phyloP scores from a whole-genome alignment of 2,113 vertebrate species.

The human (Homo sapiens) region DNA sequence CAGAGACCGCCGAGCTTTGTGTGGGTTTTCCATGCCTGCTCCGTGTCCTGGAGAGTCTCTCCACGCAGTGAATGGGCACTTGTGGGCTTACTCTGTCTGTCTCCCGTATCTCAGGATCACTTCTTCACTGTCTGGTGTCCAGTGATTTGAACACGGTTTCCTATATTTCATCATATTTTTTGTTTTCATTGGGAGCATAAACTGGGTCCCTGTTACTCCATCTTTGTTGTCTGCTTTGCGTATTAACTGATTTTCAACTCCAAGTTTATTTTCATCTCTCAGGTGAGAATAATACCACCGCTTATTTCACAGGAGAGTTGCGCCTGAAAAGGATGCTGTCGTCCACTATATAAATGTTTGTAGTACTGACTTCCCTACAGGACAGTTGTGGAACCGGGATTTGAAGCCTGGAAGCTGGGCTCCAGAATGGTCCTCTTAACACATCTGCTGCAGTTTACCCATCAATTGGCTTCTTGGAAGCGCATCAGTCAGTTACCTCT shows the following conservation, averaged over 20 bases:
- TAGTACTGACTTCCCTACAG: background rate
- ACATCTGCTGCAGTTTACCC: background rate
- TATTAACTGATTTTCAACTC: background rate
- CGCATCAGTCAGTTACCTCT: background rate
- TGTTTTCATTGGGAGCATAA: background rate
- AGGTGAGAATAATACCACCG: background rate
- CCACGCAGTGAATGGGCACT: too few species aligned
- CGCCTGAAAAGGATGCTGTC: background rate
- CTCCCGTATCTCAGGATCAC: background rate
- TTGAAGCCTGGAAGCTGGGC: background rate
- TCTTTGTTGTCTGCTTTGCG: background rate
- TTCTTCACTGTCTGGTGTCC: background rate
- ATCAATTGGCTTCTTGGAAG: fast-evolving
- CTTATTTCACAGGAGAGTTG: background rate
- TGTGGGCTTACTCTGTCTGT: background rate
- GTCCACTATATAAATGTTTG: fast-evolving
- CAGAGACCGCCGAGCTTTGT: background rate
- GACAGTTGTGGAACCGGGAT: background rate
- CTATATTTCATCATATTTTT: background rate
- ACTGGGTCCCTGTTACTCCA: background rate
- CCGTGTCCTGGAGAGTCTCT: background rate
- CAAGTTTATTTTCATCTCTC: background rate
- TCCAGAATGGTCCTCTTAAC: background rate
- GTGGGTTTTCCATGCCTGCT: background rate
- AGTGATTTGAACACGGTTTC: background rate